phyloP scores from a whole-genome alignment of 2,888 invertebrate species.

The Callinectes sapidus region DNA sequence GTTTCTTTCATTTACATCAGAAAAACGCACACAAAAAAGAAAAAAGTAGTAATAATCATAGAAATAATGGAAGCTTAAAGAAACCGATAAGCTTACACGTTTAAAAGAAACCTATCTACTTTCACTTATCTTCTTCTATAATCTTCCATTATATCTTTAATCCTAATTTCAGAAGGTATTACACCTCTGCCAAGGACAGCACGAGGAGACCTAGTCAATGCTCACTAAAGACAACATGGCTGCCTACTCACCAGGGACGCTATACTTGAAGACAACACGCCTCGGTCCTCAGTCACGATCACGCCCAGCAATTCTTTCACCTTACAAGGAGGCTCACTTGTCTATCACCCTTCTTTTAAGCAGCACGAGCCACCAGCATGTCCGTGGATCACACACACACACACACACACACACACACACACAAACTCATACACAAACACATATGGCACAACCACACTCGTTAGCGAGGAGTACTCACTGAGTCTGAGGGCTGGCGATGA shows the following conservation, averaged over 20 bases:
- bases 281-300: background rate
- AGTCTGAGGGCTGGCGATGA: background rate
- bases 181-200: too few species aligned
- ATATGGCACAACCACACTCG: background rate
- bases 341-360: background rate
- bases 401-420: background rate
- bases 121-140: too few species aligned
- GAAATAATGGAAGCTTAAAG: too few species aligned
- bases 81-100: too few species aligned
- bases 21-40: too few species aligned
- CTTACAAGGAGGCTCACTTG: background rate
- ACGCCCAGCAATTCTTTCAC: background rate
- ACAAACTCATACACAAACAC: too few species aligned
- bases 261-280: background rate
- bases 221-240: background rate
- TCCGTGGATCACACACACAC: background rate
- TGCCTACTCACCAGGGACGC: background rate
- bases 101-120: too few species aligned
- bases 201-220: too few species aligned
- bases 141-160: too few species aligned
- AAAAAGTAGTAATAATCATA: too few species aligned
- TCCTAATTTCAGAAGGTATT: too few species aligned
- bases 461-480: background rate
- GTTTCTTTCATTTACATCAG: background rate
- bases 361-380: background rate